Evolutionary conservation across 1,140 invertebrate species (phyloP).

Genomic region (Drosophila suzukii): DNA sequence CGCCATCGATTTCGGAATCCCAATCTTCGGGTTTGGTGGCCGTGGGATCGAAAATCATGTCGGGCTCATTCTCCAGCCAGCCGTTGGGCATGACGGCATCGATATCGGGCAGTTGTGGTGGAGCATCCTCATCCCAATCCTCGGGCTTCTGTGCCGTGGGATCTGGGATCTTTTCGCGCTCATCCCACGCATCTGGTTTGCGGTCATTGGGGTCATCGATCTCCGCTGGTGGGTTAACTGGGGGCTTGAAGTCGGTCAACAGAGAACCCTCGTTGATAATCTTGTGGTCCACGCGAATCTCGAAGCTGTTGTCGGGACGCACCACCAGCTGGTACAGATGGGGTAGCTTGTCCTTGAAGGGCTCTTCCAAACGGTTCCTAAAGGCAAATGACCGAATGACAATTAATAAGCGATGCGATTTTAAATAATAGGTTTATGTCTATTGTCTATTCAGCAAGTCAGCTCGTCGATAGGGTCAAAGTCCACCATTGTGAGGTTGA

Average conservation of each 20-base stretch:
- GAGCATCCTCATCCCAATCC: conserved; percentile 98
- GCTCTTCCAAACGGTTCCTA: conserved; percentile 92
- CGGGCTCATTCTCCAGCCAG: conserved; percentile 97
- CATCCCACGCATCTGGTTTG: conserved; percentile 98
- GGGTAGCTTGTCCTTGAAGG: conserved; percentile 97
- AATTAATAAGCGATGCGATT: conserved; percentile 8
- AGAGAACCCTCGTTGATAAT: conserved; percentile 94
- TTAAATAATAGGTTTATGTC: conserved; percentile 45
- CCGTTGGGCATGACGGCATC: conserved; percentile 94
- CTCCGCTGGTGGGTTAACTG: conserved; percentile 97
- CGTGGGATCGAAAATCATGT: conserved; percentile 94
- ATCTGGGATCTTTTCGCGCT: conserved; percentile 97
- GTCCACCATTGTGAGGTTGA: conserved; percentile 6
- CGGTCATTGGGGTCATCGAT: conserved; percentile 97
- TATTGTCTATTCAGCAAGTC: conserved; percentile 1
- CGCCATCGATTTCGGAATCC: conserved; percentile 99
- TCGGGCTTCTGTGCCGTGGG: conserved; percentile 94
- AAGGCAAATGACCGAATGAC: conserved; percentile 39
- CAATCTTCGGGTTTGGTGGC: conserved; percentile 96
- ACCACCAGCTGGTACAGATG: conserved; percentile 97
- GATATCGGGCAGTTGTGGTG: conserved; percentile 94
- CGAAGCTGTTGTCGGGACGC: conserved; percentile 94
- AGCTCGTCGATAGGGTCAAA: conserved; percentile 3
- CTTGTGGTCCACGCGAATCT: conserved; percentile 90
- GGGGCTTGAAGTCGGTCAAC: conserved; percentile 95